phyloP scores from a whole-genome alignment of 2,888 invertebrate genomes.

The Conchocele bisecta region DNA sequence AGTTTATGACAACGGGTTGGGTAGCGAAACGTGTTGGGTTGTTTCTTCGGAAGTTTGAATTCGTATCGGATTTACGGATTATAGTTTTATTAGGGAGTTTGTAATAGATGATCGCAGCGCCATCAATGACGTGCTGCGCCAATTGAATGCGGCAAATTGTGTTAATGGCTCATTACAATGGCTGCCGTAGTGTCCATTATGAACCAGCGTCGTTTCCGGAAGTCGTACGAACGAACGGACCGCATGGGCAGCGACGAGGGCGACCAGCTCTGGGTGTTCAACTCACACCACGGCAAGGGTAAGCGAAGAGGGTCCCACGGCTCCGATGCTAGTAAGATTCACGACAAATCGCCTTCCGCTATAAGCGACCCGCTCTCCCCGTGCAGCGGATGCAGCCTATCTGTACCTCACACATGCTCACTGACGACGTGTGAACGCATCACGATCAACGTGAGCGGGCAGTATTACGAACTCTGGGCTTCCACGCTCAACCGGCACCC shows the following conservation, averaged over 20 bases:
- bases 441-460: slow-evolving; percentile 82
- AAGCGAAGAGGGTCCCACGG: slow-evolving; percentile 46
- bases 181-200: slow-evolving; percentile 73
- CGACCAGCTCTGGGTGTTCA: slow-evolving; percentile 66
- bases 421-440: slow-evolving; percentile 79
- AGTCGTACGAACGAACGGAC: slow-evolving; percentile 69
- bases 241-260: slow-evolving; percentile 69
- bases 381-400: slow-evolving; percentile 57
- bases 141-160: too few relatives aligned
- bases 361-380: slow-evolving; percentile 51
- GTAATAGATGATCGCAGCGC: too few relatives aligned
- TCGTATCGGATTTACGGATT: too few relatives aligned
- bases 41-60: too few relatives aligned
- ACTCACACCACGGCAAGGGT: slow-evolving; percentile 50
- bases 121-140: too few relatives aligned
- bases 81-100: too few relatives aligned
- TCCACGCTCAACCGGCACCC: slow-evolving; percentile 80
- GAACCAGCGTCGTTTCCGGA: slow-evolving; percentile 76
- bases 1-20: too few relatives aligned
- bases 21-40: too few relatives aligned
- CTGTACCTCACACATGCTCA: slow-evolving; percentile 72
- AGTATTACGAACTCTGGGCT: slow-evolving; percentile 81
- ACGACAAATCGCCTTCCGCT: slow-evolving; percentile 50
- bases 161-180: slow-evolving; percentile 51
- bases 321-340: slow-evolving; percentile 50